phyloP scores from a whole-genome alignment of 2,113 vertebrate species.

The Quiscalus mexicanus region DNA sequence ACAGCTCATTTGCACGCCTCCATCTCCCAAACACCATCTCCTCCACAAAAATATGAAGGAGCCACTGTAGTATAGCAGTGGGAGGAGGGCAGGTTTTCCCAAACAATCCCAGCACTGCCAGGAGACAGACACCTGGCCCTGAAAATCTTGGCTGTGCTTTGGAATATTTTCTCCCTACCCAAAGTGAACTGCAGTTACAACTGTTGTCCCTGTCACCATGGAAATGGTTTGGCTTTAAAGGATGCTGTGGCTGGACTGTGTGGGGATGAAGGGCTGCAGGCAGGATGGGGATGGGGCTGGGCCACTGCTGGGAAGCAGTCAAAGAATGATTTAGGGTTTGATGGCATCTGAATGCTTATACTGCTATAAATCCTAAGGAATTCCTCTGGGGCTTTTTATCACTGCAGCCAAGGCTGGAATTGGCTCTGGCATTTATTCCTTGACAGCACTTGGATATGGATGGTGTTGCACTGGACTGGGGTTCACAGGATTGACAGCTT shows the following conservation, averaged over 20 bases:
- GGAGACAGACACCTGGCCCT: not conserved
- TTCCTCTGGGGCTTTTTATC: not conserved
- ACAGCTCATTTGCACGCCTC: not conserved
- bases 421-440: not conserved
- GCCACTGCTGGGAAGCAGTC: not conserved
- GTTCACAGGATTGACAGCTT: not conserved
- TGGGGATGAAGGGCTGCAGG: not conserved
- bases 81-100: not conserved
- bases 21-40: not conserved
- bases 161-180: not conserved
- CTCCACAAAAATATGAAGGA: not conserved
- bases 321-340: not conserved
- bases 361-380: not conserved
- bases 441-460: not conserved
- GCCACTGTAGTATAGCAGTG: not conserved
- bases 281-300: not conserved
- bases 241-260: not conserved
- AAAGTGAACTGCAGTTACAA: not conserved
- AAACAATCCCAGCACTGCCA: not conserved
- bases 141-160: rapidly evolving
- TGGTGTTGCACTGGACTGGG: rapidly evolving
- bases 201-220: not conserved
- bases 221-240: not conserved
- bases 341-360: not conserved
- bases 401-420: not conserved